These are phyloP conservation scores for Sphaerodactylus townsendi DNA, from an alignment of 2,113 vertebrate genomes.

Conservation along the genomic window DNA sequence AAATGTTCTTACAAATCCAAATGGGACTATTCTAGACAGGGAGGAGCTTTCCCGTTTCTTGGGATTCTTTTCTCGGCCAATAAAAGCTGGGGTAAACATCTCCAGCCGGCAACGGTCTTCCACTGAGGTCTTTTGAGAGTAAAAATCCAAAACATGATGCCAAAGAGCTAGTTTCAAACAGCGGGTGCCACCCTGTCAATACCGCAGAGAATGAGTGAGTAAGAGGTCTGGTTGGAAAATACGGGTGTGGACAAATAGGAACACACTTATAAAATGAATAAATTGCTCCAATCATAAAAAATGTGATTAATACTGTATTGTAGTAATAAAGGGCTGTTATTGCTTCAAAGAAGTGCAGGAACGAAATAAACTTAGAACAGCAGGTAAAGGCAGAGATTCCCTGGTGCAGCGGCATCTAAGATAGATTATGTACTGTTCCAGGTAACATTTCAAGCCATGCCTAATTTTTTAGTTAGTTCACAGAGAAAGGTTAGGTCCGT, in stretches of 20 bases:
- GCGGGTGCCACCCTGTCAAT: neutral
- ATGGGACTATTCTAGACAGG: neutral
- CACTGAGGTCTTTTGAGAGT: neutral
- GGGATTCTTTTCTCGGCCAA: neutral
- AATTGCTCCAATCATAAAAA: neutral
- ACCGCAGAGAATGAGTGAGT: constrained; percentile 1
- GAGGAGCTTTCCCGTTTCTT: neutral
- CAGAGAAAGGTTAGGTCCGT: neutral
- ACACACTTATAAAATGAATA: neutral
- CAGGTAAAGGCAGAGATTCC: neutral
- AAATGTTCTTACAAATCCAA: neutral
- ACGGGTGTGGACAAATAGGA: neutral
- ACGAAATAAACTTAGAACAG: neutral
- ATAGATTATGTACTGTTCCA: neutral
- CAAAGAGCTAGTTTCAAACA: neutral
- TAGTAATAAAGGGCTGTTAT: neutral
- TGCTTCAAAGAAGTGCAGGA: neutral
- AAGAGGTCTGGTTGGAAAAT: constrained; percentile 8
- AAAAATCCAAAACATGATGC: neutral
- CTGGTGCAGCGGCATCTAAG: neutral
- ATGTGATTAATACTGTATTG: neutral
- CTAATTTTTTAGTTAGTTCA: neutral
- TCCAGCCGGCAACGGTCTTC: neutral
- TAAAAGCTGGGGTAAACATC: neutral
- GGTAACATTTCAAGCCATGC: neutral